Evolutionary conservation across 1,140 invertebrate genomes (phyloP), one percentile per base, ranked within the genome.

Genomic region (Sitobion miscanthi): DNA sequence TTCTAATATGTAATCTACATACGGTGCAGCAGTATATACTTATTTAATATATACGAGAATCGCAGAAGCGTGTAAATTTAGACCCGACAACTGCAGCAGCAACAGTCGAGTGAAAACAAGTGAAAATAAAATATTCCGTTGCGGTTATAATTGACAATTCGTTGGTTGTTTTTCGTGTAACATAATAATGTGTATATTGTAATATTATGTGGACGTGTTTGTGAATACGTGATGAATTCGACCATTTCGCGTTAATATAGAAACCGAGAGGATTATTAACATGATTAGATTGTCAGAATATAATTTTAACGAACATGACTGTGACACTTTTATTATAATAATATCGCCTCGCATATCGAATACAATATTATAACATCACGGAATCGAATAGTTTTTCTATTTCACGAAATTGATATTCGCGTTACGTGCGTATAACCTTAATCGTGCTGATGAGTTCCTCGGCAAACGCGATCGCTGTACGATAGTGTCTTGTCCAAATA

Each of bases 131-230:
- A 30, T 49, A 47, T 87, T 47, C 11, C 14, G 25, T 47, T 25
- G 42, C 23, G 83, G 23, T 85, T 87, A 87, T 69, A n/a, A n/a
- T 87, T 87, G 45, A 87, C 85, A 69, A 69, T n/a, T 69, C 30
- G 30, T 69, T n/a, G n/a, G 62, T 69, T n/a, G 62, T 69, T 69
- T 69, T 69, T 69, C 0, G 30, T 69, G 62, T 5, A n/a, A 69
- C n/a, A 62, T 5, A n/a, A 69, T 69, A 30, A 62, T 30, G 30
- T 25, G 9, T 30, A n/a, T 30, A 69, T 69, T 69, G 62, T 69
- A 69, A 69, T 69, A 69, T 14, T 69, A 69, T 14, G 30, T n/a
- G 11, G 8, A n/a, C 3, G 62, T 69, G 2, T 69, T 69, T 69
- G 0, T 25, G 3, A 42, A 45, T 42, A 47, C 42, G 42, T 52